These are phyloP conservation scores for Haemorhous mexicanus DNA, from an alignment of 2,113 vertebrate species.

Conservation along the genomic window DNA sequence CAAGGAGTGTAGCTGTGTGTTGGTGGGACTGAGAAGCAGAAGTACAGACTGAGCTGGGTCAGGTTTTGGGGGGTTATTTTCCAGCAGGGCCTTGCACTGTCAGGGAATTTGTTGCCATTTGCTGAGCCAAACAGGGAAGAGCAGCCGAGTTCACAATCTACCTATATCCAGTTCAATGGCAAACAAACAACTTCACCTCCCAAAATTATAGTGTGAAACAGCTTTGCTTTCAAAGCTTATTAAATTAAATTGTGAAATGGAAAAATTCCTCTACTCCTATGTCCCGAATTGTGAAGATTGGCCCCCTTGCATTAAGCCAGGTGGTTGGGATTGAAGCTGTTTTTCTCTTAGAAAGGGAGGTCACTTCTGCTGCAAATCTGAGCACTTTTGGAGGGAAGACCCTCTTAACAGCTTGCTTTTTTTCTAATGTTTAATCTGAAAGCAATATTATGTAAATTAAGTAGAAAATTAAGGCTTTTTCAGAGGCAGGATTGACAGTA, in stretches of 20 bases:
- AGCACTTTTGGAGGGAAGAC: not conserved
- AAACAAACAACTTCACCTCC: not conserved
- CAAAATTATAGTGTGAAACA: not conserved
- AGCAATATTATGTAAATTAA: not conserved
- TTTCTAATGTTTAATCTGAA: not conserved
- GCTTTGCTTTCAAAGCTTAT: not conserved
- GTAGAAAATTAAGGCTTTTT: not conserved
- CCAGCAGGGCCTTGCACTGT: not conserved
- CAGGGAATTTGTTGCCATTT: not conserved
- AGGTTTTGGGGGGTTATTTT: too few relatives aligned
- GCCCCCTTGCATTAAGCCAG: not conserved
- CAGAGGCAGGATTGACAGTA: not conserved
- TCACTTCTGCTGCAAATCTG: not conserved
- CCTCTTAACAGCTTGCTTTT: not conserved
- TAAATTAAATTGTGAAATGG: not conserved
- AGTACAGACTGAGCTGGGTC: fast-evolving
- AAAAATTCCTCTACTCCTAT: not conserved
- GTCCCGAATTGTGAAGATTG: not conserved
- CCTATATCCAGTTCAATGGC: not conserved
- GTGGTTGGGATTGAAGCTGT: not conserved
- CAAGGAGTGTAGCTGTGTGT: too few relatives aligned
- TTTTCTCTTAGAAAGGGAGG: not conserved
- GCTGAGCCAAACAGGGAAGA: not conserved
- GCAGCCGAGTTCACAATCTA: not conserved
- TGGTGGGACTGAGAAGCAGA: not conserved